These are phyloP conservation scores for Mycalesis mineus DNA, from an alignment of 2,888 invertebrate species.

Conservation along the genomic window DNA sequence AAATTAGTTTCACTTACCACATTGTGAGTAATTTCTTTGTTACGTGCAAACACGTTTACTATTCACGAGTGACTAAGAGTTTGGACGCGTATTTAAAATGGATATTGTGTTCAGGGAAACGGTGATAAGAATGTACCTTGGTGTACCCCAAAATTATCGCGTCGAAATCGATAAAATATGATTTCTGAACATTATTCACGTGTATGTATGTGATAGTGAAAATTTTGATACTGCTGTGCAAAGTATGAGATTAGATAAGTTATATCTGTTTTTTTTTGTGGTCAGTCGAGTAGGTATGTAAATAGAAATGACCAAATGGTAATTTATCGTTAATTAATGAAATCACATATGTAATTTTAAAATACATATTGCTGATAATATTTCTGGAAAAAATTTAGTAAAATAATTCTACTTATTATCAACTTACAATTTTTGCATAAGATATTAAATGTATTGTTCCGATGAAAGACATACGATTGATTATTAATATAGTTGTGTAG, in stretches of 20 bases:
- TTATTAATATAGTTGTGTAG: no score
- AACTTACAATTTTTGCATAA: no score
- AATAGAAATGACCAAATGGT: neutral
- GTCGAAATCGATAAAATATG: slow-evolving; percentile 3
- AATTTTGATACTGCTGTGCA: neutral
- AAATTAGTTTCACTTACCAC: slow-evolving; percentile 20
- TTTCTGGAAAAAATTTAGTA: no score
- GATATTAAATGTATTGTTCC: no score
- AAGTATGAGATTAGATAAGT: neutral
- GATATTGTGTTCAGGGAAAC: neutral
- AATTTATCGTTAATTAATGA: no score
- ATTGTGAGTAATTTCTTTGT: slow-evolving; percentile 22
- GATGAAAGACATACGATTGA: no score
- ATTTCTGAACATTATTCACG: neutral
- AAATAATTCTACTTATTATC: no score
- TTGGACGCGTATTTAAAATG: slow-evolving; percentile 22
- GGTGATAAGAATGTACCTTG: slow-evolving; percentile 19
- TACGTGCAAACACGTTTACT: slow-evolving; percentile 21
- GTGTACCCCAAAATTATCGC: slow-evolving; percentile 6
- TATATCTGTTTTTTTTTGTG: neutral
- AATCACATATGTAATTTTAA: no score
- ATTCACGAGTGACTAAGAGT: slow-evolving; percentile 26
- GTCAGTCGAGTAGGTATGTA: neutral
- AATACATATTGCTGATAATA: no score
- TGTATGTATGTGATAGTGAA: neutral